A percentile compares a stretch with the other conserved stretches of the same genome.
Conservation (phyloP, 2,797 vertebrate species). For the Tamandua tetradactyla region DNA sequence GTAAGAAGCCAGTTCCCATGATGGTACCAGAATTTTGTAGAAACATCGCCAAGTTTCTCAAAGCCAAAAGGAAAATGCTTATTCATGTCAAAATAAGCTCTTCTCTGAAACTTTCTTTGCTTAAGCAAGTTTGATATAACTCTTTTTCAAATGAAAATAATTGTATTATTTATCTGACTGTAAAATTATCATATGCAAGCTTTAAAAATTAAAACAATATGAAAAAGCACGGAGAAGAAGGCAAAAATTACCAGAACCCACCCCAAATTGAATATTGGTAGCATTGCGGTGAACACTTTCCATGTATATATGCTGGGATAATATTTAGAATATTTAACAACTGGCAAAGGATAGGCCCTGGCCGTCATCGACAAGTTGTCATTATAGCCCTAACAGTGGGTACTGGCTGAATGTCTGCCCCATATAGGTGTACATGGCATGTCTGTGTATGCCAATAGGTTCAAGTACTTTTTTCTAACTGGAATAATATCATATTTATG, state of each 20-base stretch:
- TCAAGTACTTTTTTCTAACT: not conserved
- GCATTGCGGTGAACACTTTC: not conserved
- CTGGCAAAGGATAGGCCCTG: not conserved
- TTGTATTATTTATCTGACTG: not conserved
- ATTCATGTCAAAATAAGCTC: not conserved
- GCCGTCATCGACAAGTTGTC: not conserved
- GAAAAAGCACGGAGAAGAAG: not conserved
- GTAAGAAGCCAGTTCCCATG: not conserved
- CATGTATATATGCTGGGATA: not conserved
- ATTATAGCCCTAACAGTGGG: not conserved
- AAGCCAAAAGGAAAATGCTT: not conserved
- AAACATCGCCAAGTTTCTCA: slow-evolving; percentile 3
- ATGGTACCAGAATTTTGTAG: not conserved
- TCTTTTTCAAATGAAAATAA: slow-evolving; percentile 21
- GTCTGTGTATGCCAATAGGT: not conserved
- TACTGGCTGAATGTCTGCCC: not conserved
- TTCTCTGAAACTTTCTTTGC: not conserved
- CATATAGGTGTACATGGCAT: not conserved
- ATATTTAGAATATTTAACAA: slow-evolving; percentile 18
- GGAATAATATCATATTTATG: not conserved
- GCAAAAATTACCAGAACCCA: not conserved
- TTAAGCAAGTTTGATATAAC: not conserved
- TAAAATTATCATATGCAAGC: not conserved
- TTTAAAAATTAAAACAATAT: not conserved
- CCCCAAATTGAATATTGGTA: not conserved